phyloP scores from a whole-genome alignment of 2,797 vertebrate species.

The Avahi laniger region DNA sequence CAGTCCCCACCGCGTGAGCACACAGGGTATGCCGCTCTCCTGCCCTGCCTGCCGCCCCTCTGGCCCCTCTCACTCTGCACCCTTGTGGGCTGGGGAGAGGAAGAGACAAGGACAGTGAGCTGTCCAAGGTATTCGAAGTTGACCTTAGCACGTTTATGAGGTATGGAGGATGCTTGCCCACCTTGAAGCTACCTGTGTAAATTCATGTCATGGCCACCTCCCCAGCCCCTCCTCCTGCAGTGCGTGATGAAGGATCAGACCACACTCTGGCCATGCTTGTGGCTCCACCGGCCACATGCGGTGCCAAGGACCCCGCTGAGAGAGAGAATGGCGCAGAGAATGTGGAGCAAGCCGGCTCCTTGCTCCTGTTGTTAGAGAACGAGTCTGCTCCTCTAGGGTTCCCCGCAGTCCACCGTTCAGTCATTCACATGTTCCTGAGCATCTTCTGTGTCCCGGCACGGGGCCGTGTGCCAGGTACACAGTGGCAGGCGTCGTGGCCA shows the following conservation, averaged over 20 bases:
- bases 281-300: neutral
- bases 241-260: neutral
- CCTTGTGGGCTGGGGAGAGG: neutral
- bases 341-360: too few relatives aligned
- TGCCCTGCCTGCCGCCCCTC: neutral
- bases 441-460: accelerated
- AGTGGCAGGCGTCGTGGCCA: accelerated
- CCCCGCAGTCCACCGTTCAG: accelerated
- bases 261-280: neutral
- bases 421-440: neutral
- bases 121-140: neutral
- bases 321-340: neutral
- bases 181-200: neutral
- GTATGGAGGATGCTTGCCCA: neutral
- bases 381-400: accelerated
- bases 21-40: neutral
- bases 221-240: too few relatives aligned
- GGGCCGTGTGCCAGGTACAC: neutral
- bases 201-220: accelerated
- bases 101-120: neutral
- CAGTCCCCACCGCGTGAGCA: too few relatives aligned
- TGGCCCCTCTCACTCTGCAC: neutral
- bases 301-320: neutral
- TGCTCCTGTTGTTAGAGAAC: neutral
- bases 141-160: neutral